Evolutionary conservation across 2,797 vertebrate species (phyloP), one percentile per base, ranked within the genome.

Genomic region (Scleropages formosus): DNA sequence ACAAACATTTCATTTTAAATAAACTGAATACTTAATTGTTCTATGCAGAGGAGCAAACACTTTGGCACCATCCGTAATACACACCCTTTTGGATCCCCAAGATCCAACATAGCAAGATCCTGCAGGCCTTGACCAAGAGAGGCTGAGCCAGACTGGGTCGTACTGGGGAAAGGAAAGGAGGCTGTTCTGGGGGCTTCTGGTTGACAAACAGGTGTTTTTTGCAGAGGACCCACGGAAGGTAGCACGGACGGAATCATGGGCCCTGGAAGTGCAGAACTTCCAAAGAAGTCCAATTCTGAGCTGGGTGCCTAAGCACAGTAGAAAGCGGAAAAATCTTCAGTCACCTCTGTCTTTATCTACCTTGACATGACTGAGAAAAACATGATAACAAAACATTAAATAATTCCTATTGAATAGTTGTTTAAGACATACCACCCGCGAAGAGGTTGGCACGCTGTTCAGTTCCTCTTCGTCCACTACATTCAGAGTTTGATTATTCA

Each of bases 1-100:
- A n/a, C n/a, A n/a, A n/a, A n/a, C n/a, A n/a, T 39, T 39, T 39
- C 39, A 39, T 2, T 39, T 6, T 39, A 39, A 39, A 39, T 39
- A 39, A 39, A 39, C 2, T 31, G 51, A 53, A 53, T 70, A 70
- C 70, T 24, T 58, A 58, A 39, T 31, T 2, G 31, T 39, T 31
- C 2, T 39, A 31, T 39, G 31, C 31, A 39, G 31, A 39, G 6
- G 31, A 39, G 31, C 31, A 39, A 39, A 39, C 31, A 39, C 31
- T 39, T 39, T 39, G 31, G 31, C 31, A 39, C 31, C 6, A 39
- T 31, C 2, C 39, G 31, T 39, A 39, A 39, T 61, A 78, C 84
- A 83, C 89, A 98, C 96, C 84, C 92, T 90, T 90, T 91, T 77
- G 88, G 84, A 78, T 92, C 92, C 68, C 92, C 90, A 39, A 96